Percentiles rank a stretch among this genome's conserved stretches.
Conservation (phyloP, 2,113 vertebrate species). For the Indicator maculatus region DNA sequence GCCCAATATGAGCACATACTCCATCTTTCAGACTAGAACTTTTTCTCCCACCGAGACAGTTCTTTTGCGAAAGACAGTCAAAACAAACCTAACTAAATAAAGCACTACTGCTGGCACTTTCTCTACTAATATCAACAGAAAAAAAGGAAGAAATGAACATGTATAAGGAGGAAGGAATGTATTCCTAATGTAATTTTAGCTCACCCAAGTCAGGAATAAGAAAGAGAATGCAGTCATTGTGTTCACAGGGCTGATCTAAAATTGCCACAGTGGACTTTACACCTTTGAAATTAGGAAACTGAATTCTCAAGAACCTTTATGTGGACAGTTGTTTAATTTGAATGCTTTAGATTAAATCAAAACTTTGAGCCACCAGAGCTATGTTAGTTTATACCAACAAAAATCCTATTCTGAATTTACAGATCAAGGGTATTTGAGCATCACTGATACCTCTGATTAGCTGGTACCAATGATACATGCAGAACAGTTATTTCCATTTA, state of each 20-base stretch:
- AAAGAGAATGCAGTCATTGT: background rate
- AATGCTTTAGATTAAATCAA: background rate
- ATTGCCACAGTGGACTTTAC: background rate
- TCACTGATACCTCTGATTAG: background rate
- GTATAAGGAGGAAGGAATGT: rapidly evolving
- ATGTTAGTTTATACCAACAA: background rate
- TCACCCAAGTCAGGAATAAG: background rate
- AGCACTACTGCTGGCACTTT: background rate
- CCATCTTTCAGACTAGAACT: background rate
- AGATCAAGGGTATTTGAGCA: background rate
- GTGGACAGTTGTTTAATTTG: background rate
- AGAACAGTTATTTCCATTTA: background rate
- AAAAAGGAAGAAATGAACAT: background rate
- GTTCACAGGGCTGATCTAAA: background rate
- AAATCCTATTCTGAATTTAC: background rate
- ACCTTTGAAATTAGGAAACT: background rate
- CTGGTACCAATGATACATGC: background rate
- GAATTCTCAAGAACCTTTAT: no score
- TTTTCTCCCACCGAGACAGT: background rate
- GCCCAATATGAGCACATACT: background rate
- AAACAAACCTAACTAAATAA: background rate
- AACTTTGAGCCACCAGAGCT: background rate
- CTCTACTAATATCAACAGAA: background rate
- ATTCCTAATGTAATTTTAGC: background rate
- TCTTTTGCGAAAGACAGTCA: background rate